Evolutionary conservation across 1,140 invertebrate genomes (phyloP), one percentile per base, ranked within the genome.

Genomic region (Elysia chlorotica): DNA sequence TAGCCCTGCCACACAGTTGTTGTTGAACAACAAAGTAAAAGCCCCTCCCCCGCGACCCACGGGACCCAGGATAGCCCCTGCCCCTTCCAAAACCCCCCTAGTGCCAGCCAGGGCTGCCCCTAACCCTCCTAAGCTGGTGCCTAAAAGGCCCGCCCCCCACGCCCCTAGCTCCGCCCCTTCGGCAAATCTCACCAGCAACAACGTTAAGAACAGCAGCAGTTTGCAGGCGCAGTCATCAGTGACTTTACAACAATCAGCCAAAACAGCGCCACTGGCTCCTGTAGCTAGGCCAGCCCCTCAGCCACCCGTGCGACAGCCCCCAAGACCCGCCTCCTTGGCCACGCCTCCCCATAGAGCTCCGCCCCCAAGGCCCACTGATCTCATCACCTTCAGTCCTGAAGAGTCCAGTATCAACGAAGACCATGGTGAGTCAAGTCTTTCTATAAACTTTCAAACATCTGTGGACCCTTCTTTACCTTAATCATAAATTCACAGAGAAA

Each of bases 351-450:
- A n/a, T n/a, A n/a, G n/a, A n/a, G n/a, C n/a, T n/a, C n/a, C n/a
- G n/a, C n/a, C n/a, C n/a, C n/a, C n/a, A n/a, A n/a, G n/a, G n/a
- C n/a, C n/a, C n/a, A 57, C 38, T 28, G 79, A 82, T 57, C 76
- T 82, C 25, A 82, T 81, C 65, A 65, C 74, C 1, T 82, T 82
- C 74, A 81, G 79, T 67, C 81, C 80, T 31, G 77, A 77, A 61
- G 48, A 61, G 31, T 5, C 21, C 63, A n/a, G 6, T n/a, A n/a
- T n/a, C n/a, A n/a, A n/a, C n/a, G n/a, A n/a, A n/a, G n/a, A n/a
- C n/a, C n/a, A n/a, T n/a, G n/a, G n/a, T n/a, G n/a, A n/a, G n/a
- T n/a, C n/a, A n/a, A n/a, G n/a, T n/a, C n/a, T n/a, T n/a, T n/a
- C n/a, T n/a, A n/a, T n/a, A n/a, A n/a, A n/a, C n/a, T n/a, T n/a